Base-by-base conservation (phyloP, 2,888 invertebrate genomes). In the Ophonus ardosiacus region DNA sequence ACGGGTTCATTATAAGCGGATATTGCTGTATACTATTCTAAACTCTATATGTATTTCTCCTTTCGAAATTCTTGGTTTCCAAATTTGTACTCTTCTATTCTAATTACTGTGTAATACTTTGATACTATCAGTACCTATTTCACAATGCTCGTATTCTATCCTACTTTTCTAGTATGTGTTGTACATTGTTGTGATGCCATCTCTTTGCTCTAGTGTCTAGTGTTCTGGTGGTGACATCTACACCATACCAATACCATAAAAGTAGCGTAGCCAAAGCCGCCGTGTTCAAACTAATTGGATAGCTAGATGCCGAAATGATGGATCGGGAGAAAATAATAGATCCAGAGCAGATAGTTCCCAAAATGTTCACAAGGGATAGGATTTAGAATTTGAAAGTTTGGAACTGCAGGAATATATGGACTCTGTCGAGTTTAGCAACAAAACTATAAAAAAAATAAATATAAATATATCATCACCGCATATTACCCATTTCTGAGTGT, bases 271-370 rank as follows among this genome's bases (percentile, higher is more conserved):
- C 68, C 21, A 24, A 31, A 31, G n/a, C 43, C 24, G 17, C n/a
- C 78, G 78, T 56, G 56, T 78, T 78, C 78, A 24, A 15, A 57
- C 78, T 78, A 78, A 78, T 78, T 78, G 78, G 78, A 57, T 51
- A 13, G 10, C 13, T 13, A 2, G 13, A 13, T 13, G 43, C 15
- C 78, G 78, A 57, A 57, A 51, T 51, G 43, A 51, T 51, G 57
- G 24, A 74, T 24, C 38, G 31, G 17, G 13, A 43, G 8, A 18
- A 18, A 18, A 40, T 17, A 40, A 68, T 31, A 68, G 31, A 68
- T 40, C 71, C 17, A 40, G 18, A 74, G 18, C 71, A 10, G 18
- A 43, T 13, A 10, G 43, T 13, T 13, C 10, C 13, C 7, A 51
- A 51, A 51, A 8, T 59, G 59, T 59, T 59, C 17, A 1, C 59